Base-by-base conservation (phyloP, 2,888 invertebrate species). In the Mesorhabditis belari region DNA sequence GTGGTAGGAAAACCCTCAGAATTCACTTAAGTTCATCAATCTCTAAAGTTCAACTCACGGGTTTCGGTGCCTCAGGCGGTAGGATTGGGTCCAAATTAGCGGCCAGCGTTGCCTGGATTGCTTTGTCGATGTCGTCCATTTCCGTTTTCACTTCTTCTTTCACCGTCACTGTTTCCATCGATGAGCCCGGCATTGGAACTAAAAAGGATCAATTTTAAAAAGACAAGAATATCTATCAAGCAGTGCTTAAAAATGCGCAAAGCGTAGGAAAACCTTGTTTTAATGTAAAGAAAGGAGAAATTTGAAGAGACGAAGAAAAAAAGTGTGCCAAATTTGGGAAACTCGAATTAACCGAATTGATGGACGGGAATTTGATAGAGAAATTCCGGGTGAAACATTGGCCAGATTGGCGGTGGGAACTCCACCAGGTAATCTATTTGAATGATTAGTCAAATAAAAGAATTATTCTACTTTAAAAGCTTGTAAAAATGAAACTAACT, bases 21-120 rank as follows among this genome's bases (percentile, higher is more conserved):
- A 9, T n/a, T 35, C 44, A 9, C n/a, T 35, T 35, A 17, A 17
- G 12, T 35, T 35, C 44, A 17, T 35, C 12, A 17, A 9, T n/a
- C n/a, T 35, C 44, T n/a, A n/a, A n/a, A n/a, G n/a, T n/a, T n/a
- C n/a, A n/a, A n/a, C n/a, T n/a, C n/a, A n/a, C n/a, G n/a, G n/a
- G n/a, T n/a, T 35, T 35, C 44, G 12, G 12, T 35, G 12, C n/a
- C 44, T 35, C n/a, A 35, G 44, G 12, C 44, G 44, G n/a, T n/a
- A 17, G 44, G 12, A 17, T 35, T n/a, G 44, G n/a, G 44, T n/a
- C 63, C 1, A 57, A 35, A 62, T 69, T 63, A 1, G 64, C 58
- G 5, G 70, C 74, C 6, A 79, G 63, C 4, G 78, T 79, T n/a
- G 76, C 75, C 54, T 70, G 72, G 73, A 76, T 76, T 3, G 76